Percentiles rank a stretch among this genome's conserved stretches.
Evolutionary conservation across 1,140 invertebrate species (phyloP).

Genomic region (Vanessa tameamea): DNA sequence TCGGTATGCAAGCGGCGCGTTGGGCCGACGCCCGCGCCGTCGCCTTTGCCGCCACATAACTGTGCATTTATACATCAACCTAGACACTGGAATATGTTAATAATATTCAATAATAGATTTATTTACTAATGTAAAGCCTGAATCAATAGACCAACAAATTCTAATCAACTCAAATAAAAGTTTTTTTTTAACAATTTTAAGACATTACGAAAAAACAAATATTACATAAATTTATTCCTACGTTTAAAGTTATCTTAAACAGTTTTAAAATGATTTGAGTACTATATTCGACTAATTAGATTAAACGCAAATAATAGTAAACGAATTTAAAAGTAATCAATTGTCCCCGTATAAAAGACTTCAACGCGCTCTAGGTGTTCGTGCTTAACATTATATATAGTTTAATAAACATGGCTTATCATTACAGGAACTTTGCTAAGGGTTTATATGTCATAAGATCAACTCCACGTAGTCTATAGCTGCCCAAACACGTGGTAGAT

Average conservation of each 20-base stretch:
- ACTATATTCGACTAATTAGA: neutral
- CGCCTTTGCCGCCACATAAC: slow-evolving; percentile 34
- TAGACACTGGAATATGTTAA: neutral
- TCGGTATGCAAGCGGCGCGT: slow-evolving; percentile 59
- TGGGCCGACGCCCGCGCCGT: slow-evolving; percentile 55
- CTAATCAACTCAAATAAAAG: too few species aligned
- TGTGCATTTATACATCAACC: slow-evolving; percentile 24
- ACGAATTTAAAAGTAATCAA: neutral
- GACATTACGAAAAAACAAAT: too few species aligned
- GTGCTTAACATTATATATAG: neutral
- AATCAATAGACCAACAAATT: too few species aligned
- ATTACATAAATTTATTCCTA: too few species aligned
- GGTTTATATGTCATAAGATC: slow-evolving; percentile 18
- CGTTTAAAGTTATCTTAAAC: too few species aligned
- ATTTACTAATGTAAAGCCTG: too few species aligned
- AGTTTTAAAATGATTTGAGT: too few species aligned
- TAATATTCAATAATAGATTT: neutral
- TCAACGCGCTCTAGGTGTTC: slow-evolving; percentile 53
- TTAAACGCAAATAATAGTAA: neutral
- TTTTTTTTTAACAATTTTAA: too few species aligned
- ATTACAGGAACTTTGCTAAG: neutral
- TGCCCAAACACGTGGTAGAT: slow-evolving; percentile 60
- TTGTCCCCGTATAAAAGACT: slow-evolving; percentile 57
- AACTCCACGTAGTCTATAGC: slow-evolving; percentile 29
- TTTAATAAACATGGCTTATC: neutral